These are phyloP conservation scores for Corythornis cristatus DNA, from an alignment of 2,113 vertebrate species.

Conservation along the genomic window DNA sequence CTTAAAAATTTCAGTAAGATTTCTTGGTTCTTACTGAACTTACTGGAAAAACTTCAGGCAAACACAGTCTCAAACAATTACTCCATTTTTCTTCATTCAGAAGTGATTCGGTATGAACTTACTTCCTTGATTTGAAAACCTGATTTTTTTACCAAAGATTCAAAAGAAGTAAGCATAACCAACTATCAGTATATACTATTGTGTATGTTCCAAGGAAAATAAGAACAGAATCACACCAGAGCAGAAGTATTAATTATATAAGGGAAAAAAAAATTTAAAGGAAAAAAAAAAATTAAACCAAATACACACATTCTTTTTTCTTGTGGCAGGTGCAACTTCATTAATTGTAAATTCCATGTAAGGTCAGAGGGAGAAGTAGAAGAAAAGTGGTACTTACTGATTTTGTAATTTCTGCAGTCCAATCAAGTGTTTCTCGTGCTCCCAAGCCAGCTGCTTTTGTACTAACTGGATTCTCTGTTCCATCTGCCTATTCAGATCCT, in stretches of 20 bases:
- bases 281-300: neutral
- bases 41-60: neutral
- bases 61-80: neutral
- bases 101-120: neutral
- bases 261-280: neutral
- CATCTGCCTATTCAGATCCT: conserved; percentile 77
- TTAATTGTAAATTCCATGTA: neutral
- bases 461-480: conserved; percentile 74
- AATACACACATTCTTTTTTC: neutral
- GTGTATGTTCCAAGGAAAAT: neutral
- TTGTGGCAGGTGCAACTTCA: neutral
- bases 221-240: neutral
- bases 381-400: conserved; percentile 68
- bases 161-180: neutral
- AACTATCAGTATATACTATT: neutral
- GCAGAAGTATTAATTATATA: neutral
- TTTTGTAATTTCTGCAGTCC: conserved; percentile 83
- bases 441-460: conserved; percentile 85
- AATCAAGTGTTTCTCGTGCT: conserved; percentile 79
- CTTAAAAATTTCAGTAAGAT: neutral
- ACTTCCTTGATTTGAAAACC: neutral
- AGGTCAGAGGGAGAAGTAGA: neutral
- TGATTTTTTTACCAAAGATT: neutral
- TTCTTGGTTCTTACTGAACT: neutral
- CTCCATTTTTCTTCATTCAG: neutral